phyloP scores from a whole-genome alignment of 2,113 vertebrate species.

The Odobenus rosmarus region DNA sequence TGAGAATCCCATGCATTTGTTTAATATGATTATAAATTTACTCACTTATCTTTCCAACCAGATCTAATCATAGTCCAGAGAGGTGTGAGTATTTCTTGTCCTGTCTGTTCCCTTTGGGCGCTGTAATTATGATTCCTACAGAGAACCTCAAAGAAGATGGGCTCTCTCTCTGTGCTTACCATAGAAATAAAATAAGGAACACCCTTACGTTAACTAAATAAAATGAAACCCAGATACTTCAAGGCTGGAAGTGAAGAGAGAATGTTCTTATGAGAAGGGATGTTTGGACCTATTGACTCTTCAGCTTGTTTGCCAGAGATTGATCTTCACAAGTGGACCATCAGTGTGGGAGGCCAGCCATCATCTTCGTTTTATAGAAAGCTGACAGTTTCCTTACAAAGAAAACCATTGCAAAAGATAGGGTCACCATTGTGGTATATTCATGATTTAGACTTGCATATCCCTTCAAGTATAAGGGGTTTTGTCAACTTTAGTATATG shows the following conservation, averaged over 20 bases:
- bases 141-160: neutral
- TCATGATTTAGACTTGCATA: neutral
- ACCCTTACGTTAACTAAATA: neutral
- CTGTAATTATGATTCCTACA: neutral
- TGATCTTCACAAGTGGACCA: neutral
- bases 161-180: neutral
- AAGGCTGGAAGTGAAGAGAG: neutral
- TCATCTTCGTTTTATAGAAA: neutral
- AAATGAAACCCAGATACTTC: neutral
- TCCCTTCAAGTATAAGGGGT: neutral
- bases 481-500: neutral
- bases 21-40: constrained; percentile 2
- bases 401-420: neutral
- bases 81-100: neutral
- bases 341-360: neutral
- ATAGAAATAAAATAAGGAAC: neutral
- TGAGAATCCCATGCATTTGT: neutral
- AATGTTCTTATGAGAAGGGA: neutral
- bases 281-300: neutral
- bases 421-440: neutral
- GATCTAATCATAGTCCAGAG: neutral
- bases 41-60: neutral
- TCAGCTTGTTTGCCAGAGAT: neutral
- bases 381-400: neutral
- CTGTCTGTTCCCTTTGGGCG: neutral